phyloP scores from a whole-genome alignment of 2,888 invertebrate species.

The Hofmannophila pseudospretella region DNA sequence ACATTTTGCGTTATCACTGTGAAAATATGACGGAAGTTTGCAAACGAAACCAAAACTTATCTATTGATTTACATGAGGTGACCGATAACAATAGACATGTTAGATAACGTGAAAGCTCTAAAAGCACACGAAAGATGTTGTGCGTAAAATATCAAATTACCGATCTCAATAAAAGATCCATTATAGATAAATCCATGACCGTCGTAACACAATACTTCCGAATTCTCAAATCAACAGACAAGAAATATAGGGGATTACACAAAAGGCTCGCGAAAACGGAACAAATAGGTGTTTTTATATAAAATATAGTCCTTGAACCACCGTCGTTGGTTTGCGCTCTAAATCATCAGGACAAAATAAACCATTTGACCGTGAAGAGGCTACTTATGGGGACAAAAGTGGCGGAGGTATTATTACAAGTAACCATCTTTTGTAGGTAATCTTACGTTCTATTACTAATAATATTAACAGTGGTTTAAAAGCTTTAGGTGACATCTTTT shows the following conservation, averaged over 20 bases:
- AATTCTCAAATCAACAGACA: conserved; percentile 21
- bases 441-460: too few species aligned
- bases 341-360: conserved; percentile 24
- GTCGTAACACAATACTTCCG: conserved; percentile 20
- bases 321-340: conserved; percentile 34
- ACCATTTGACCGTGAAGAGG: conserved; percentile 29
- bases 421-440: too few species aligned
- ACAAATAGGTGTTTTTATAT: conserved; percentile 36
- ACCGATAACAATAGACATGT: conserved; percentile 30
- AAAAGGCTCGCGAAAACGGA: conserved; percentile 35
- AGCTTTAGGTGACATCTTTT: too few species aligned
- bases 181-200: conserved; percentile 7
- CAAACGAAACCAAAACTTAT: conserved; percentile 19
- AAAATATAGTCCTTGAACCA: conserved; percentile 37
- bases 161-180: conserved; percentile 10
- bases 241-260: conserved; percentile 24
- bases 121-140: conserved; percentile 8
- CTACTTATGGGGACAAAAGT: conserved; percentile 8
- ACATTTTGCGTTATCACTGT: too few species aligned
- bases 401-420: too few species aligned
- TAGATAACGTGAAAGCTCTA: conserved; percentile 26
- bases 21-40: not conserved
- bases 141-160: conserved; percentile 12
- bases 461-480: too few species aligned
- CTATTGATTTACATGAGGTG: conserved; percentile 37